A percentile compares a stretch with the other conserved stretches of the same genome.
phyloP scores from a whole-genome alignment of 2,113 vertebrate genomes.

The Platysteira castanea region DNA sequence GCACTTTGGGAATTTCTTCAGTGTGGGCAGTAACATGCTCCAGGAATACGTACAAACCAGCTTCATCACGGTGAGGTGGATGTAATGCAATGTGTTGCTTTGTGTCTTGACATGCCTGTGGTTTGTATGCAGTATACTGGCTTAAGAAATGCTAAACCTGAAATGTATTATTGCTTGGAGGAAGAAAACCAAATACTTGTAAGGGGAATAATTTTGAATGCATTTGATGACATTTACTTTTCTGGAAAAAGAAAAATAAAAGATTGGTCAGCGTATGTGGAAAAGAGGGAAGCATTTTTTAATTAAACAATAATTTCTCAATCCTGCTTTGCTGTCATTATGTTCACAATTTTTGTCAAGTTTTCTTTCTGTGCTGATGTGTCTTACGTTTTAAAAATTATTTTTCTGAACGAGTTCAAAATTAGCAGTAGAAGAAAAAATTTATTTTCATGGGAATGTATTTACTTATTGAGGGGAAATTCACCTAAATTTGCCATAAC shows the following conservation, averaged over 20 bases:
- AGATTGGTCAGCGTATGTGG: neutral
- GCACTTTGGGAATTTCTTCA: neutral
- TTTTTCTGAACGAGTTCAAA: neutral
- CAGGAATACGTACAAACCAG: neutral
- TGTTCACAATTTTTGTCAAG: neutral
- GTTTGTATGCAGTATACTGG: neutral
- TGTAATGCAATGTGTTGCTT: neutral
- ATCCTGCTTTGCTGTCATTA: neutral
- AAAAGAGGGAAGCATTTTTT: neutral
- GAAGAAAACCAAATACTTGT: neutral
- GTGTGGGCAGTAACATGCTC: neutral
- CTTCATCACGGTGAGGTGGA: neutral
- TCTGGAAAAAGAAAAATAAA: neutral
- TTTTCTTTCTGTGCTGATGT: neutral
- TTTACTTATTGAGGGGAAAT: neutral
- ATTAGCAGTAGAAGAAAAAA: neutral
- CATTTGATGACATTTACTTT: neutral
- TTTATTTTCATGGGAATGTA: neutral
- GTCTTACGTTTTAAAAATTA: neutral
- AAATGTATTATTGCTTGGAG: neutral
- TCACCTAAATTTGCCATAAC: neutral
- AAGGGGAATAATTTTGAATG: neutral
- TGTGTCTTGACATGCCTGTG: constrained; percentile 14
- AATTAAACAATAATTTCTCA: neutral
- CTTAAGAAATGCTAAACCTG: neutral